Base-by-base conservation (phyloP, 2,113 vertebrate species). In the Stomatorhinus ivindoensis region DNA sequence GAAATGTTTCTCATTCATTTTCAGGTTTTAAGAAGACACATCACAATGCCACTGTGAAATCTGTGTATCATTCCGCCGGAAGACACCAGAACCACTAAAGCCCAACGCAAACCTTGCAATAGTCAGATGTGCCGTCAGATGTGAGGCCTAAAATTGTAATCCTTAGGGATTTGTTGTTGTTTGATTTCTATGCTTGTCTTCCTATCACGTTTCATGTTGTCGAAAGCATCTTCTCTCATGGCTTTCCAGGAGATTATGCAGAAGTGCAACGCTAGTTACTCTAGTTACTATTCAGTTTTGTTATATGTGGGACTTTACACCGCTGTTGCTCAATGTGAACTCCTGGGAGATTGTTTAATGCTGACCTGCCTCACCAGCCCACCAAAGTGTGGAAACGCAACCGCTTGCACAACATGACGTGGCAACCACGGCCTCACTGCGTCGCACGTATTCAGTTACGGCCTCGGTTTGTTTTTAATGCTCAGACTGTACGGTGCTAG, bases 181-280 rank as follows among this genome's bases (percentile, higher is more conserved):
- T 47, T 46, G 19, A 48, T 85, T 83, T 44, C 31, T 47, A 27
- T 85, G 11, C 21, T 80, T 19, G 15, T 80, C 35, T 42, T 80
- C 73, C 73, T 76, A 46, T 76, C 69, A 76, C 82, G 48, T 48
- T 84, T 85, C 42, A 85, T 13, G n/a, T 50, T 7, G 10, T 86
- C n/a, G 17, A 86, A 86, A 21, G 44, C 83, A 48, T 48, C 21
- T 48, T 31, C 51, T 27, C 42, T 27, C 58, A 24, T 4, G 15
- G 58, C 86, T 88, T 88, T 61, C 88, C 82, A 91, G 80, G 31
- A 44, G 24, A 65, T 55, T 46, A 90, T 58, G 61, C 27, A 88
- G 17, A 89, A 24, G 24, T 2, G 35, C 35, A 42, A 76, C 73
- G 17, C 7, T 44, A n/a, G n/a, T n/a, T n/a, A n/a, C n/a, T n/a